Base-by-base conservation (phyloP, 2,888 invertebrate genomes). In the Drosophila leonis region DNA sequence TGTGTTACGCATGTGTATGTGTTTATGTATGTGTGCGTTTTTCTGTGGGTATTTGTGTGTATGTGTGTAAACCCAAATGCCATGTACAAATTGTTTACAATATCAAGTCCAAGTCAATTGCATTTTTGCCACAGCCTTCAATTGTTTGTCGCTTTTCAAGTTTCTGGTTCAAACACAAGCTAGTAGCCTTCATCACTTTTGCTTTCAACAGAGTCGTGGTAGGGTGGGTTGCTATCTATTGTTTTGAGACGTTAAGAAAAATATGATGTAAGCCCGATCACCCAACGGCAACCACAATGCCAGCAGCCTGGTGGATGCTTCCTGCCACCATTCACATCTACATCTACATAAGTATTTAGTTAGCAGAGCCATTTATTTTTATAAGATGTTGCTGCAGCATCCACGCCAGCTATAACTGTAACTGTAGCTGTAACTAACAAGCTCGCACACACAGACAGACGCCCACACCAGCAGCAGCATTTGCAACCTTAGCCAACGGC, bases 241-340 rank as follows among this genome's bases (percentile, higher is more conserved):
- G 87, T 85, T 80, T 83, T 78, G 66, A 69, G 80, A 55, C 79
- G 69, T 73, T 65, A 72, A 86, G 76, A 70, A 69, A 88, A 88
- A 88, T 86, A 82, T 87, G 86, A 87, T 87, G 86, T 89, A 87
- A 87, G 86, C 89, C 51, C 49, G 70, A 68, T 65, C 79, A 63
- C 70, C 68, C 74, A 59, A 55, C 39, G n/a, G 13, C 70, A 60
- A 18, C 46, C 27, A 46, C 63, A 65, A 39, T 41, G 61, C 39
- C 59, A 65, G 46, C 20, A 54, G 49, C 15, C 27, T 48, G 35
- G 10, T 18, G 51, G 27, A n/a, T 33, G 64, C 41, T 61, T 49
- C 31, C 27, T 54, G 48, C 54, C 62, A 49, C 31, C 48, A 49
- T 31, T 12, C 29, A 27, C 46, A 48, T 33, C 6, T 20, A 29